Percentiles rank a stretch among this genome's conserved stretches.
Evolutionary conservation across 2,797 vertebrate species (phyloP).

Genomic region (Gallirallus australis): DNA sequence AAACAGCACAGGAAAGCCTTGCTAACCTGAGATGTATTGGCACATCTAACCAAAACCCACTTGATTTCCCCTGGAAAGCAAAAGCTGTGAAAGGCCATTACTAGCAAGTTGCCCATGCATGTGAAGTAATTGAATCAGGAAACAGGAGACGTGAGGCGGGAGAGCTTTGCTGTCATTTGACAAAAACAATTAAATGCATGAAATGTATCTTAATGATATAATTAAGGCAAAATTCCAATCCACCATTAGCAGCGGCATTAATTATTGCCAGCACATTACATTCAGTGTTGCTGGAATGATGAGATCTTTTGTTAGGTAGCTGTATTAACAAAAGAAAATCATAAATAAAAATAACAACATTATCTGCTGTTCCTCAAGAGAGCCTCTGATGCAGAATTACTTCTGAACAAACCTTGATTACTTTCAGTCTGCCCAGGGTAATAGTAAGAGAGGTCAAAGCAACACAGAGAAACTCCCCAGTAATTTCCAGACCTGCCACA

Average conservation of each 20-base stretch:
- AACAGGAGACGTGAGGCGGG: slow-evolving; percentile 35
- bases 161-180: slow-evolving; percentile 63
- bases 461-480: not conserved
- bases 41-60: slow-evolving; percentile 31
- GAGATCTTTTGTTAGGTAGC: not conserved
- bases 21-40: slow-evolving; percentile 49
- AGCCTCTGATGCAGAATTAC: not conserved
- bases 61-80: slow-evolving; percentile 58
- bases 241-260: slow-evolving; percentile 47
- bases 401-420: not conserved
- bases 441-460: not conserved
- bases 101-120: slow-evolving; percentile 30
- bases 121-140: slow-evolving; percentile 59
- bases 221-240: slow-evolving; percentile 68
- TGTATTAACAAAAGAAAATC: slow-evolving; percentile 3
- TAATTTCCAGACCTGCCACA: not conserved
- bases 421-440: not conserved
- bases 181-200: slow-evolving; percentile 64
- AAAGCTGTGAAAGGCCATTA: slow-evolving; percentile 55
- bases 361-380: not conserved
- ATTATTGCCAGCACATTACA: slow-evolving; percentile 43
- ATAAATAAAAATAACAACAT: not conserved
- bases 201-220: slow-evolving; percentile 65
- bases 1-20: slow-evolving; percentile 13
- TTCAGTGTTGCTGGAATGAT: not conserved